Evolutionary conservation across 2,888 invertebrate genomes (phyloP), one percentile per base, ranked within the genome.

Genomic region (Spicauda simplicius): DNA sequence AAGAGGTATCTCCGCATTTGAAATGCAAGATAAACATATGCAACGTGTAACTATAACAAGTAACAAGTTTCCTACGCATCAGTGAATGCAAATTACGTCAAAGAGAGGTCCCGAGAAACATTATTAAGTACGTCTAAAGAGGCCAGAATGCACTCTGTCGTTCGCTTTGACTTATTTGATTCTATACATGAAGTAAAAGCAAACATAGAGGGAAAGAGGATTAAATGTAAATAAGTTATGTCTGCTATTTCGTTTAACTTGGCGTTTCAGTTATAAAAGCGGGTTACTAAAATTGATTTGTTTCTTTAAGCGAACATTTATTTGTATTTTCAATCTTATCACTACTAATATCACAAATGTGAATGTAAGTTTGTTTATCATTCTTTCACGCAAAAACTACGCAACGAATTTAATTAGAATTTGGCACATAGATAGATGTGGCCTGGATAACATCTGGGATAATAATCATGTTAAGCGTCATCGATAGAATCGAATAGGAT

Each of bases 11-110:
- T 30, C 16, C 30, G 45, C 19, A 16, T 63, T 56, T 48, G 30
- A 50, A 64, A 64, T 56, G 55, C 56, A 48, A 50, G 48, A 48
- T 56, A 56, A 61, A 61, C 50, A 61, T 20, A 65, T 59, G 54
- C 55, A 56, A 8, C 19, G 41, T 60, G 57, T 68, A 61, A 61
- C 55, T 62, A 67, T 55, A 65, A 73, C 71, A 70, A 25, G 25
- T 25, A 25, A 25, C 25, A 25, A 25, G 65, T 72, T 58, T 55
- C 73, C 70, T 74, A 74, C 76, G 80, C 76, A 81, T 81, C 77
- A 78, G 78, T 76, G 69, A 77, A 85, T 83, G 79, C 78, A 83
- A 85, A 85, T 83, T 75, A 76, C 77, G 74, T 80, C 80, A 81
- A 83, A 84, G 37, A 50, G 70, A 79, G 73, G 74, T 75, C 75